Evolutionary conservation across 2,797 vertebrate genomes (phyloP), one percentile per base, ranked within the genome.

Genomic region (Trachurus trachurus): DNA sequence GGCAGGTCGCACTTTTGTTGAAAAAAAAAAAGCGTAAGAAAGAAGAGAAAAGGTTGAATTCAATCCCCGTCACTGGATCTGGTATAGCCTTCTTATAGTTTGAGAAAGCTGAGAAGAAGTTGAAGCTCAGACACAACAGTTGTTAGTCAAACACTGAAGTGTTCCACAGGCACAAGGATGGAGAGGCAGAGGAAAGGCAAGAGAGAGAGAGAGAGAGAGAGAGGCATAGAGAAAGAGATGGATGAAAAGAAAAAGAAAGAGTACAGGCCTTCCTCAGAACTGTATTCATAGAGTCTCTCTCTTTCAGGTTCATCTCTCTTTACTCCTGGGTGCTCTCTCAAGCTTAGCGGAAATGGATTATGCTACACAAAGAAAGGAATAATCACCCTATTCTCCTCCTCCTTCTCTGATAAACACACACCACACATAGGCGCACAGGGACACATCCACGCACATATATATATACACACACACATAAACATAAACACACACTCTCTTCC

Each of bases 241-340:
- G 78, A 87, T 85, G 74, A 87, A 90, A 88, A 89, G 78, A 87
- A 83, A 81, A 86, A 78, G 83, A 84, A 68, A 85, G 78, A 70
- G 80, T 57, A 17, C 72, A 91, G 89, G 88, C 87, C 91, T 73
- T 88, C 82, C 74, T 94, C 88, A 87, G 91, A 91, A 90, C 81
- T 82, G 90, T 83, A 78, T 90, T 88, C 85, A 89, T 68, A 67
- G 84, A 92, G 89, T 66, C 86, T 76, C 87, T 82, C 86, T 91
- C 85, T 94, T 92, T 92, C 85, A 91, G 90, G 92, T 93, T 95
- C 89, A 88, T 89, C 90, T 92, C 93, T 94, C 93, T 95, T 95
- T 94, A 94, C 94, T 90, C 83, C 74, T 83, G 83, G 89, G 86
- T 91, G 86, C 92, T 91, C 86, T 93, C 85, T 91, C 88, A 90